Evolutionary conservation across 1,140 invertebrate species (phyloP), one percentile per base, ranked within the genome.

Genomic region (Zaprionus taronus): DNA sequence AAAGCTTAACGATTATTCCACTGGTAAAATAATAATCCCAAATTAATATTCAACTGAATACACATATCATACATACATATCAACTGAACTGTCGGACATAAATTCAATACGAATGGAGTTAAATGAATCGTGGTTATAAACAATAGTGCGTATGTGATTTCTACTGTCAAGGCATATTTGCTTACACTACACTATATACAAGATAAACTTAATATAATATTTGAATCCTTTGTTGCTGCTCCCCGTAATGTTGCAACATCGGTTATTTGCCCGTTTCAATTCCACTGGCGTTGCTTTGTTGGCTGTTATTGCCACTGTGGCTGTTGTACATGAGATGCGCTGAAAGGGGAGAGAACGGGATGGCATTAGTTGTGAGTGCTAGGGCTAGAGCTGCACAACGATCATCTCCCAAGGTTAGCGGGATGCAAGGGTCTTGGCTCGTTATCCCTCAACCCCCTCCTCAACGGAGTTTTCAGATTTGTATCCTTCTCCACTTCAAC

Each of bases 241-340:
- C 5, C 14, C 14, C 17, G 22, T 55, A 22, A 49, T 53, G 15
- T 3, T 24, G 38, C 11, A 61, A 31, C 62, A 41, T 62, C 72
- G 77, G 84, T 65, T 87, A 87, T 89, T 87, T 87, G 9, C 77
- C 73, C 15, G 80, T 44, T 12, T 87, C 83, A 34, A 70, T 83
- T 49, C 77, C 80, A 28, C 84, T 87, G 22, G 75, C 70, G 38
- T 70, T 80, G 75, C 78, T 77, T 41, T 69, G 74, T 58, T 87
- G 84, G 38, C 81, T 87, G 49, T 56, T 34, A 34, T 34, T 64
- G 12, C 83, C 84, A n/a, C 73, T 74, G 34, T 86, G 83, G n/a
- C 83, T 87, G 68, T 87, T 87, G 71, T 89, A 87, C 84, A 87
- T 89, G 47, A 87, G 75, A 77, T 89, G 84, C 1, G 84, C 84